Base-by-base conservation (phyloP, 2,888 invertebrate genomes). In the Cepaea hortensis region DNA sequence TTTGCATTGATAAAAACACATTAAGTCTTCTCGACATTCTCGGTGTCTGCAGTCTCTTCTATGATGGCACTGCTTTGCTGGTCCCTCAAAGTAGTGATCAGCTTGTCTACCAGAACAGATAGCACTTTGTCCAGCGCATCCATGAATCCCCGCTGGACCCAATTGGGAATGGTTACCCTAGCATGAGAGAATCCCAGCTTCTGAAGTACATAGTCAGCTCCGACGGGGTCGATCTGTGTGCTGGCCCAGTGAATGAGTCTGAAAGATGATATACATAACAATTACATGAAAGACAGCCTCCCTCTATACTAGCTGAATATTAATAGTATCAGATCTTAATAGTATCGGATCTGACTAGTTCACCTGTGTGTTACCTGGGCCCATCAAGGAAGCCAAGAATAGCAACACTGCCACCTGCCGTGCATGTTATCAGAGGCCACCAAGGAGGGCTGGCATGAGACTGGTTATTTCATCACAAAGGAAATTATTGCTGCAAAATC, bases 121-220 rank as follows among this genome's bases (percentile, higher is more conserved):
- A 94, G 89, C 23, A 99, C 96, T 94, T 98, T 97, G 95, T 99
- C 99, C 85, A 99, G 95, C 0, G 99, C 98, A 95, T 99, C 99
- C 96, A 99, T 97, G 92, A 98, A 97, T 20, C 99, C 99, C 85
- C 99, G 96, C 95, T 99, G 99, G 95, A 99, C 96, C 98, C 99
- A 99, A 95, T 99, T 99, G 87, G 99, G 99, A 94, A 99, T 99
- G 86, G 99, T 99, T 90, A 98, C 98, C 90, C 99, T 96, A 18
- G 99, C 99, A 95, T 99, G 99, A 88, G 97, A 97, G 95, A 99
- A 99, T 79, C 99, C 99, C 75, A 99, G 96, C 95, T 99, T 98
- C 95, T 99, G 98, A 83, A 99, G 96, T 93, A 99, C 98, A 95
- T 98, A 99, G 95, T 99, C 99, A 88, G 99, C 98, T 84, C 99